A percentile compares a stretch with the other conserved stretches of the same genome.
Evolutionary conservation across 35 echinoderm and acorn worm species (phyloP).

Genomic region (Eucidaris tribuloides): DNA sequence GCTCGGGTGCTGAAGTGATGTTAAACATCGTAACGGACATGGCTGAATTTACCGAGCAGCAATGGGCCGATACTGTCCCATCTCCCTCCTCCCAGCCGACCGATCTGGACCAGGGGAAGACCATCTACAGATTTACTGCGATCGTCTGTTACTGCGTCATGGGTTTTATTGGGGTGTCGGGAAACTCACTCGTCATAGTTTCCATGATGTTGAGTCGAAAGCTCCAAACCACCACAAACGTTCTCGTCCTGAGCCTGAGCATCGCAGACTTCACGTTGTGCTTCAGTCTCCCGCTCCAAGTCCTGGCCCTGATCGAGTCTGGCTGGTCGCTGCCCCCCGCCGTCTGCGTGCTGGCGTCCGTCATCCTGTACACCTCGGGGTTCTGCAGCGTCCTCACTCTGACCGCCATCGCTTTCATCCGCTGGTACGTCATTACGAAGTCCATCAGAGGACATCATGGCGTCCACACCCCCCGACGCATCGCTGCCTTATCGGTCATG

Average conservation of each 20-base stretch:
- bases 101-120: no score
- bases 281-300: slow-evolving; percentile 28
- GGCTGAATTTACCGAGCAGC: no score
- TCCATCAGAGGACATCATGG: neutral
- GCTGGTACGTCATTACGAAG: slow-evolving; percentile 25
- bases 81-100: no score
- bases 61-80: no score
- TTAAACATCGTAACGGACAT: no score
- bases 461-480: slow-evolving; percentile 17
- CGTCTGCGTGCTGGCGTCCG: slow-evolving; percentile 20
- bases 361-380: slow-evolving; percentile 24
- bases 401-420: slow-evolving; percentile 48
- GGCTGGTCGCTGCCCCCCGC: slow-evolving; percentile 2
- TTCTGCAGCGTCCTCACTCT: slow-evolving; percentile 54
- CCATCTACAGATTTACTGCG: no score
- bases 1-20: no score
- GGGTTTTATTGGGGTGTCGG: slow-evolving; percentile 30
- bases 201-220: slow-evolving; percentile 29
- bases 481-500: neutral
- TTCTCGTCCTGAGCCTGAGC: slow-evolving; percentile 50
- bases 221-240: slow-evolving; percentile 48
- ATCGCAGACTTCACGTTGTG: slow-evolving; percentile 44
- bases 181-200: slow-evolving; percentile 46
- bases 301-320: slow-evolving; percentile 20
- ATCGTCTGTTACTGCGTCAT: no score